A percentile compares a stretch with the other conserved stretches of the same genome.
phyloP scores from a whole-genome alignment of 2,888 invertebrate species.

The Chymomyza fuscimana region DNA sequence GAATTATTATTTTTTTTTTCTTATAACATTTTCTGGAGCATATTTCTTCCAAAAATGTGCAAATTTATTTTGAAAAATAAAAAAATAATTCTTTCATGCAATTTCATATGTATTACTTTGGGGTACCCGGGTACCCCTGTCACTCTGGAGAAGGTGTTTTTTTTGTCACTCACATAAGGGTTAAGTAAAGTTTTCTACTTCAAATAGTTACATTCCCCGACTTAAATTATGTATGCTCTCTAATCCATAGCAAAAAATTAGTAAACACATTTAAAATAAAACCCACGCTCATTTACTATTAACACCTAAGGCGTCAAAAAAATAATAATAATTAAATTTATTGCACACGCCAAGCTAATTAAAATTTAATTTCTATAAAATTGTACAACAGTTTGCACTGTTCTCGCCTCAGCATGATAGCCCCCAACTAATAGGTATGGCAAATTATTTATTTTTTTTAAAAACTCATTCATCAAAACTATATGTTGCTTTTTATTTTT shows the following conservation, averaged over 20 bases:
- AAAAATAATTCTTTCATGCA: too few species aligned
- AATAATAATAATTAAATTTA: conserved; percentile 52
- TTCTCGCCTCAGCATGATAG: conserved; percentile 34
- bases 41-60: too few species aligned
- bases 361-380: conserved; percentile 60
- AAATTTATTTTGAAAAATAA: too few species aligned
- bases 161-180: too few species aligned
- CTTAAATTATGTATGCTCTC: background rate
- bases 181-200: too few species aligned
- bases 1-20: too few species aligned
- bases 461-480: background rate
- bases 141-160: too few species aligned
- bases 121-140: too few species aligned
- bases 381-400: conserved; percentile 45
- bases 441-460: background rate
- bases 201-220: too few species aligned
- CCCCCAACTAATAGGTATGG: background rate
- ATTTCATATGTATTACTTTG: too few species aligned
- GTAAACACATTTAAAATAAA: conserved; percentile 2
- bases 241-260: background rate
- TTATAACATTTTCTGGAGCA: too few species aligned
- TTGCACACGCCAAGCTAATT: conserved; percentile 62
- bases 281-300: conserved; percentile 51
- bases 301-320: conserved; percentile 62
- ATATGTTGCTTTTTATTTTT: background rate